Conservation (phyloP, 2,113 vertebrate genomes). For the Bubalus kerabau region DNA sequence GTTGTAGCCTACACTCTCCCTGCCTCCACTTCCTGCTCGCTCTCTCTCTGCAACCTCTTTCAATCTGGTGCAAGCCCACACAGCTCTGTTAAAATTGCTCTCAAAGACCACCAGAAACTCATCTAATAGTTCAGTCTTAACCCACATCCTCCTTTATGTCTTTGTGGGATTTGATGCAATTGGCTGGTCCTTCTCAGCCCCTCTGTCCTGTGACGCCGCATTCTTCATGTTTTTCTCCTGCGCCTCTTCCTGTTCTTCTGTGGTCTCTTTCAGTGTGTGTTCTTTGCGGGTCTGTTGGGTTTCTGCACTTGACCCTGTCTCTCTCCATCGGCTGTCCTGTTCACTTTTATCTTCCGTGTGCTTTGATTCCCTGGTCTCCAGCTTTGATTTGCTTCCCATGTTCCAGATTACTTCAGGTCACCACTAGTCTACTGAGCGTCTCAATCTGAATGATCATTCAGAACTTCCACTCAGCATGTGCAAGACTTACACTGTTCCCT, state of each 20-base stretch:
- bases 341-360: neutral
- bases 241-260: neutral
- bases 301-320: neutral
- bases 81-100: constrained; percentile 12
- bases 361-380: neutral
- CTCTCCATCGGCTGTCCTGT: neutral
- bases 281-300: neutral
- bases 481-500: neutral
- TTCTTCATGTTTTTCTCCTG: neutral
- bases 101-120: neutral
- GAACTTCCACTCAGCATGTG: neutral
- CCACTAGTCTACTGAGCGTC: neutral
- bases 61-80: neutral
- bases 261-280: neutral
- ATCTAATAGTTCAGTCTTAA: neutral
- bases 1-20: neutral
- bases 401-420: neutral
- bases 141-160: neutral
- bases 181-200: no score
- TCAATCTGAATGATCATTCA: neutral
- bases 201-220: neutral
- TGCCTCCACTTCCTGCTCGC: neutral
- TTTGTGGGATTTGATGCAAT: neutral
- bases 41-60: neutral
- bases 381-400: neutral